Conservation (phyloP, 2,797 vertebrate genomes). For the Gymnoscopelus braueri region DNA sequence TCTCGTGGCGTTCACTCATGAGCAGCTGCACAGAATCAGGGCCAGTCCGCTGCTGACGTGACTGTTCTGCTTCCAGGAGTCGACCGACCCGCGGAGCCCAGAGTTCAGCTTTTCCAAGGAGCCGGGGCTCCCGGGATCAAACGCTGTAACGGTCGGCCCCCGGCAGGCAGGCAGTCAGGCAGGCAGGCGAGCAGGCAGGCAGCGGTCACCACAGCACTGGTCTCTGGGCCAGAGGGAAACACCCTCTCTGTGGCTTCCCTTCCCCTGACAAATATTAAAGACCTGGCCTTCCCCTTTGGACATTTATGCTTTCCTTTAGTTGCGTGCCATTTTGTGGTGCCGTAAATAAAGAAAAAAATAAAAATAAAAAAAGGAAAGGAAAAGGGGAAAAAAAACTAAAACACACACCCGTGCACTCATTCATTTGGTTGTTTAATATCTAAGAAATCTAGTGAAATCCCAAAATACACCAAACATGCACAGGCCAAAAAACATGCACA, state of each 20-base stretch:
- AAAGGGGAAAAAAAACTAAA: neutral
- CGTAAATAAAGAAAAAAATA: slow-evolving; percentile 68
- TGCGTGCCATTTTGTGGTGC: slow-evolving; percentile 78
- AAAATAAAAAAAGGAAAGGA: slow-evolving; percentile 42
- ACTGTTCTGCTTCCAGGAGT: slow-evolving; percentile 83
- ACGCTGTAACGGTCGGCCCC: slow-evolving; percentile 54
- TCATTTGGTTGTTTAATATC: slow-evolving; percentile 73
- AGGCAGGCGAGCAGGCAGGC: slow-evolving; percentile 58
- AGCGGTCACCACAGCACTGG: slow-evolving; percentile 76
- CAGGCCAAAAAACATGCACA: slow-evolving; percentile 40
- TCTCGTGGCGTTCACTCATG: slow-evolving; percentile 66
- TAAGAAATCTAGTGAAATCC: slow-evolving; percentile 60
- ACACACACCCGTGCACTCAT: slow-evolving; percentile 39
- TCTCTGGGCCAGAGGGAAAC: slow-evolving; percentile 79
- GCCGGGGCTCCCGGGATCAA: slow-evolving; percentile 77
- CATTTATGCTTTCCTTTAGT: slow-evolving; percentile 78
- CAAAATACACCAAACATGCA: slow-evolving; percentile 45
- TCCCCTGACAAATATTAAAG: slow-evolving; percentile 86
- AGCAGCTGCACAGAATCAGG: slow-evolving; percentile 74
- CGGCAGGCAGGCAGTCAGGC: slow-evolving; percentile 2
- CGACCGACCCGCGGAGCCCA: slow-evolving; percentile 71
- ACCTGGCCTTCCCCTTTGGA: slow-evolving; percentile 78
- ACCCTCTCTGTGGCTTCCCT: slow-evolving; percentile 84
- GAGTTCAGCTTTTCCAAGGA: slow-evolving; percentile 80
- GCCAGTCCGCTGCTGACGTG: slow-evolving; percentile 70